These are phyloP conservation scores for Microcebus murinus DNA, from an alignment of 2,113 vertebrate species.

Conservation along the genomic window DNA sequence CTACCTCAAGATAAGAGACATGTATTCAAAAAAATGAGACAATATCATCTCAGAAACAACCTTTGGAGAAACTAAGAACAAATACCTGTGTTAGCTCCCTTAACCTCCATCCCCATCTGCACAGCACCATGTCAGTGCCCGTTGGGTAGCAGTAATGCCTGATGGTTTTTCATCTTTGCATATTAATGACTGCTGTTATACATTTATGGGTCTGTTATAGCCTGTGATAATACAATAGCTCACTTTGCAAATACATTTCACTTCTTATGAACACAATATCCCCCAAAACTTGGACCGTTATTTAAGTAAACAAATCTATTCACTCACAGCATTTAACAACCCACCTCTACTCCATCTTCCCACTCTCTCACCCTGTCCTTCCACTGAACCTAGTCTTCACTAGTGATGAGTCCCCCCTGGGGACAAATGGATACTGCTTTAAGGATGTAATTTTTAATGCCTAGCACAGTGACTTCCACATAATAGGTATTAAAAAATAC, in stretches of 20 bases:
- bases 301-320: conserved; percentile 20
- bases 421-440: not conserved
- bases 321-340: not conserved
- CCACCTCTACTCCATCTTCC: not conserved
- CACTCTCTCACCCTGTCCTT: not conserved
- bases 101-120: not conserved
- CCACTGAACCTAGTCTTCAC: not conserved
- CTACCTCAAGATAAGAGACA: not conserved
- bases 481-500: not conserved
- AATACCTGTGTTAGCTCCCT: not conserved
- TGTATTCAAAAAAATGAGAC: conserved; percentile 4
- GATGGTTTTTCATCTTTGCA: not conserved
- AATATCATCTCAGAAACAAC: conserved; percentile 3
- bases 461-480: not conserved
- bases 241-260: not conserved
- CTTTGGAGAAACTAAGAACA: not conserved
- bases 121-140: not conserved
- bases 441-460: not conserved
- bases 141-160: not conserved
- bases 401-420: not conserved
- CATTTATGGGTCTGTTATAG: not conserved
- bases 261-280: not conserved
- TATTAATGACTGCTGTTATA: not conserved
- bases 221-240: not conserved
- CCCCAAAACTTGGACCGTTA: not conserved